These are phyloP conservation scores for Aphidius ervi DNA, from an alignment of 1,140 invertebrate species.

Conservation along the genomic window DNA sequence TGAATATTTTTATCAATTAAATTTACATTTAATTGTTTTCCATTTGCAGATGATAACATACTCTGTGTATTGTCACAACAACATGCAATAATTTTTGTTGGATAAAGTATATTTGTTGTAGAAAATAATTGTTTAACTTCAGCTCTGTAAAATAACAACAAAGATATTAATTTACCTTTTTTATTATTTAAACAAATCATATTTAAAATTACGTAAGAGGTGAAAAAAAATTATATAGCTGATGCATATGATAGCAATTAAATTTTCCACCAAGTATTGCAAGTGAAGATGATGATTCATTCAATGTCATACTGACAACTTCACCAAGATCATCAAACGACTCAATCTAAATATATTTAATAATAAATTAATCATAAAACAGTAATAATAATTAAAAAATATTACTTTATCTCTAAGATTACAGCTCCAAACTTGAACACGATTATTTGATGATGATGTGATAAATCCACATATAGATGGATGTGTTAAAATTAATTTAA, in stretches of 20 bases:
- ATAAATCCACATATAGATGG: constrained; percentile 33
- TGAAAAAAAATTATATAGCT: constrained; percentile 30
- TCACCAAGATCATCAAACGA: constrained; percentile 21
- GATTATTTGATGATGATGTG: constrained; percentile 19
- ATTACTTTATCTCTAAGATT: constrained; percentile 23
- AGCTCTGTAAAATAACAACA: constrained; percentile 20
- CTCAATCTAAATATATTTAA: constrained; percentile 15
- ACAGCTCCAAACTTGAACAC: constrained; percentile 35
- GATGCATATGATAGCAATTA: constrained; percentile 29
- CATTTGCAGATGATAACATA: constrained; percentile 25
- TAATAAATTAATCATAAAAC: not conserved
- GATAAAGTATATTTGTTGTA: constrained; percentile 27
- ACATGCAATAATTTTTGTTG: constrained; percentile 24
- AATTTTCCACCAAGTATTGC: constrained; percentile 25
- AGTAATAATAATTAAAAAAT: not conserved
- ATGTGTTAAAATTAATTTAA: constrained; percentile 22
- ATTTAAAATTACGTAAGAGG: constrained; percentile 26
- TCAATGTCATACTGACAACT: constrained; percentile 20
- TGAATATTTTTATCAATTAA: constrained; percentile 24
- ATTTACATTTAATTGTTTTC: constrained; percentile 27
- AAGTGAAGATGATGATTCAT: constrained; percentile 19
- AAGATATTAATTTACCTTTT: not conserved
- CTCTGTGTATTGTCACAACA: constrained; percentile 28
- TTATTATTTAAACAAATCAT: not conserved
- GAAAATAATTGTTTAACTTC: constrained; percentile 21